phyloP scores from a whole-genome alignment of 2,113 vertebrate species.

The Falco punctatus region DNA sequence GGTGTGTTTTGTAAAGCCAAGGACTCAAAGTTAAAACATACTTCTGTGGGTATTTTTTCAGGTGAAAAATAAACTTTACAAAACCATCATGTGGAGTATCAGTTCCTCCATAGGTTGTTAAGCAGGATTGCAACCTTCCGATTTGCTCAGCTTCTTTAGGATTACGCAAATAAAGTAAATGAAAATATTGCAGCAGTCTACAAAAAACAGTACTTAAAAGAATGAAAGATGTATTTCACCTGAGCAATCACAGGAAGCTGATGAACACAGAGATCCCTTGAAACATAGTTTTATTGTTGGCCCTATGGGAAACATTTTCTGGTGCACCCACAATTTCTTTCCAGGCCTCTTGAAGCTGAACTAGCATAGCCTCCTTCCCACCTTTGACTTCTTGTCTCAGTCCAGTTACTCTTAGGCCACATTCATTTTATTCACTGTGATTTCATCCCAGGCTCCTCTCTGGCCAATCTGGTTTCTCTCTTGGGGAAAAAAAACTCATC shows the following conservation, averaged over 20 bases:
- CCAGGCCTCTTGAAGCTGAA: neutral
- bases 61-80: neutral
- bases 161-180: neutral
- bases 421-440: neutral
- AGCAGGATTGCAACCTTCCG: neutral
- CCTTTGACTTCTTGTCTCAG: neutral
- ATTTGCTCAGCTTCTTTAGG: neutral
- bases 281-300: neutral
- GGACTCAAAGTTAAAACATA: neutral
- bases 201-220: neutral
- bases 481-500: neutral
- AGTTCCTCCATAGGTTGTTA: neutral
- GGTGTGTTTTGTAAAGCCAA: neutral
- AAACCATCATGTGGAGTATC: neutral
- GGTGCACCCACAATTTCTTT: neutral
- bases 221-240: neutral
- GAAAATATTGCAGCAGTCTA: neutral
- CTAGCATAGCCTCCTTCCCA: neutral
- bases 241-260: neutral
- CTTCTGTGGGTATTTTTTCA: neutral
- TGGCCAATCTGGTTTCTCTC: neutral
- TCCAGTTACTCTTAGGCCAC: neutral
- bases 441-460: neutral
- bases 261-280: neutral
- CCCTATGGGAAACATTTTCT: neutral